Percentiles rank a stretch among this genome's conserved stretches.
Conservation (phyloP, 1,140 invertebrate genomes). For the Pogonomyrmex barbatus region DNA sequence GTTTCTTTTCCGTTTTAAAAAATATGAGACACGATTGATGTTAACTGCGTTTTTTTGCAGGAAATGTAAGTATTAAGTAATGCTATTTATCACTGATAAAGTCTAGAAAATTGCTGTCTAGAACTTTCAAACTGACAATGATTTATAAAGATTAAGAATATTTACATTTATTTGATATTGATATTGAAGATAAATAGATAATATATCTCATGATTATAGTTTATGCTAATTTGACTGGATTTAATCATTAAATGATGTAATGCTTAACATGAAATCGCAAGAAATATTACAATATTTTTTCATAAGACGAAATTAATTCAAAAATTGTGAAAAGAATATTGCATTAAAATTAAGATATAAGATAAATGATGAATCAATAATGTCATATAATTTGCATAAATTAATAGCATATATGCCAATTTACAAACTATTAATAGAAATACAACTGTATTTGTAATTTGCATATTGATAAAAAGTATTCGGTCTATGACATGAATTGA, state of each 20-base stretch:
- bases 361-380: not conserved
- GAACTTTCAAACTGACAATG: not conserved
- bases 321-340: not conserved
- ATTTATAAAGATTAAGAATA: not conserved
- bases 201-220: not conserved
- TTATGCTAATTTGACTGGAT: not conserved
- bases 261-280: not conserved
- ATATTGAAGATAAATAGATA: not conserved
- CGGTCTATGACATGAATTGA: slow-evolving; percentile 2
- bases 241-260: slow-evolving; percentile 5
- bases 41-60: not conserved
- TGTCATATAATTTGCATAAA: not conserved
- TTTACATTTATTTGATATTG: not conserved
- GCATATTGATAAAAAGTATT: slow-evolving; percentile 33
- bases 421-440: not conserved
- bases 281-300: not conserved
- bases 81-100: not conserved
- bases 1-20: not conserved
- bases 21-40: not conserved
- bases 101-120: not conserved
- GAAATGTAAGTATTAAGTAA: not conserved
- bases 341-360: not conserved
- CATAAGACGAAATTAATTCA: not conserved
- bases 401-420: not conserved
- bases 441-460: not conserved